Evolutionary conservation across 2,888 invertebrate genomes (phyloP).

Genomic region (Aphelenchoides bicaudatus): DNA sequence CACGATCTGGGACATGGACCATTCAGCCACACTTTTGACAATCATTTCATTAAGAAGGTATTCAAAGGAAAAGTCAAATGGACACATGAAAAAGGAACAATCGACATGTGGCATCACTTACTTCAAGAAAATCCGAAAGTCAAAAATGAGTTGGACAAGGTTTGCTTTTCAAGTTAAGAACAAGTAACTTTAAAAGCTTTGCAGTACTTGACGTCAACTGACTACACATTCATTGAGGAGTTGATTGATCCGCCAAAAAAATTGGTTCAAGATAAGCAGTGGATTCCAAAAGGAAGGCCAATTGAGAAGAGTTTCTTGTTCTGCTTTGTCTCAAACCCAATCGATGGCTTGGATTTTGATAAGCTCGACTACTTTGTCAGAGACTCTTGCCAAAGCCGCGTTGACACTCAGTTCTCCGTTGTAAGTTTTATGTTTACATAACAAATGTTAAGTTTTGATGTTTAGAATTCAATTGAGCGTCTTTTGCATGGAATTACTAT

Average conservation of each 20-base stretch:
- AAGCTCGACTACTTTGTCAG: slow-evolving; percentile 71
- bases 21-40: slow-evolving; percentile 72
- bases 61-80: too few species aligned
- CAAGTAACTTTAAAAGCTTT: too few species aligned
- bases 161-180: too few species aligned
- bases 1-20: slow-evolving; percentile 73
- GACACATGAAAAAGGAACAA: too few species aligned
- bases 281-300: slow-evolving; percentile 38
- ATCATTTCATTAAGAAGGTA: slow-evolving; percentile 60
- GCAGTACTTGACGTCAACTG: slow-evolving; percentile 57
- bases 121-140: too few species aligned
- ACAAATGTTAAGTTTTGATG: too few species aligned
- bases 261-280: slow-evolving; percentile 36
- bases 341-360: slow-evolving; percentile 59
- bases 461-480: too few species aligned
- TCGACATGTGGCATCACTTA: too few species aligned
- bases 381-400: slow-evolving; percentile 53
- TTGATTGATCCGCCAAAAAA: slow-evolving; percentile 61
- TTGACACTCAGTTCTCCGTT: slow-evolving; percentile 29
- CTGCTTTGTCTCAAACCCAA: slow-evolving; percentile 63
- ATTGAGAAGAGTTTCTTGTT: slow-evolving; percentile 65
- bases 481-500: too few species aligned
- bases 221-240: slow-evolving; percentile 64
- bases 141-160: too few species aligned
- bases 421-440: too few species aligned